Base-by-base conservation (phyloP, 2,797 vertebrate species). In the Tauraco hartlaubi region DNA sequence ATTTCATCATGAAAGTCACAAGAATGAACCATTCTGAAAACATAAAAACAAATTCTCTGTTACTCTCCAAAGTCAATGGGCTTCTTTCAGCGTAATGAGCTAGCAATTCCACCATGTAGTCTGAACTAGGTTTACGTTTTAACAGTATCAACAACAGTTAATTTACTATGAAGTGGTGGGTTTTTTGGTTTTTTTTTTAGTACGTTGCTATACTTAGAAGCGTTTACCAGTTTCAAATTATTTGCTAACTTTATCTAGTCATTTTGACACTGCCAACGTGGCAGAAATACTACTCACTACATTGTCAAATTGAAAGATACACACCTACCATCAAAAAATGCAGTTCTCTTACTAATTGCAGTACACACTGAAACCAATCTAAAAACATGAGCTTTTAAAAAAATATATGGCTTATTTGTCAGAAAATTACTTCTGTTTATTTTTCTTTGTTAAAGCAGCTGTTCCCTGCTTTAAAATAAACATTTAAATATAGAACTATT, bases 321-420 rank as follows among this genome's bases (percentile, higher is more conserved):
- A 5, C 37, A 92, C 21, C 33, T 76, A 55, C 48, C 78, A 43
- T 68, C 43, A 92, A 79, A 89, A 28, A 1, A 77, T 46, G 39
- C 3, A 9, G 39, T 20, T 41, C 46, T 75, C 54, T 33, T 77
- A n/a, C 31, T 76, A 74, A 71, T 6, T 68, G 59, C 26, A 68
- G n/a, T 10, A 12, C 21, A 55, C 0, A 3, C 3, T 46, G 31
- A 78, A 80, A 91, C 1, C 2, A 0, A 3, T 48, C 88, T 28
- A 0, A 48, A 55, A 54, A 55, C 54, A 5, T 4, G 18, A 79
- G 9, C 31, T 78, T 77, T 64, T 25, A 80, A 85, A 94, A 68
- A 86, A 15, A 1, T 11, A 18, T 21, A 63, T 3, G 10, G 33
- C 46, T 88, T 46, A 44, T 59, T 73, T 64, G 18, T 67, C 56